Evolutionary conservation across 2,113 vertebrate species (phyloP).

Genomic region (Leptobrachium leishanense): DNA sequence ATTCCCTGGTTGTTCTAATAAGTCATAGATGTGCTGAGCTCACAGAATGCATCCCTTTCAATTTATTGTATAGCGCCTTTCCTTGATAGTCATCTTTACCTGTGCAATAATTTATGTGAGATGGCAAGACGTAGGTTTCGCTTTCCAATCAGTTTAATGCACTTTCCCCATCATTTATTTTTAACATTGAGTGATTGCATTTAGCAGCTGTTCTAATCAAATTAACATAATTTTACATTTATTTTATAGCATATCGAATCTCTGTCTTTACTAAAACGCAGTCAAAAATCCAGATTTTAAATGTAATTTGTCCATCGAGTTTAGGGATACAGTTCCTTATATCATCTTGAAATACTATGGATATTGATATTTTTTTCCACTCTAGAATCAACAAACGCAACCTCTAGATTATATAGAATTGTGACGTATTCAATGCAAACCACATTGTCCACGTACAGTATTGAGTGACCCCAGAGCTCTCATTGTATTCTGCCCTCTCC

Average conservation of each 20-base stretch:
- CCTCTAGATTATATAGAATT: too few species aligned
- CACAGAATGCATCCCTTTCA: neutral
- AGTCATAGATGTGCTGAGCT: neutral
- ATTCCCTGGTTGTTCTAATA: neutral
- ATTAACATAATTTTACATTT: neutral
- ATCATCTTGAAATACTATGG: too few species aligned
- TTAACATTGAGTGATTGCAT: neutral
- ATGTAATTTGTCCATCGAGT: too few species aligned
- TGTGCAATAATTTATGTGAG: neutral
- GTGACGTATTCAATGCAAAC: too few species aligned
- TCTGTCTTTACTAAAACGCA: too few species aligned
- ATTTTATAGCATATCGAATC: neutral
- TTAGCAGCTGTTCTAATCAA: neutral
- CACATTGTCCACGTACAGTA: too few species aligned
- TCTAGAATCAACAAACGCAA: too few species aligned
- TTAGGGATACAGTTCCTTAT: too few species aligned
- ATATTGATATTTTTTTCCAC: too few species aligned
- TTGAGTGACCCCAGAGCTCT: too few species aligned
- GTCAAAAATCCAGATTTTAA: too few species aligned
- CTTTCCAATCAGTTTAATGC: neutral
- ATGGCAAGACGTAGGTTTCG: neutral
- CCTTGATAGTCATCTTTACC: neutral
- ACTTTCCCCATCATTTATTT: neutral
- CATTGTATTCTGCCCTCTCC: too few species aligned
- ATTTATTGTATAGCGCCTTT: neutral